Evolutionary conservation across 2,888 invertebrate genomes (phyloP), one percentile per base, ranked within the genome.

Genomic region (Plusia festucae): DNA sequence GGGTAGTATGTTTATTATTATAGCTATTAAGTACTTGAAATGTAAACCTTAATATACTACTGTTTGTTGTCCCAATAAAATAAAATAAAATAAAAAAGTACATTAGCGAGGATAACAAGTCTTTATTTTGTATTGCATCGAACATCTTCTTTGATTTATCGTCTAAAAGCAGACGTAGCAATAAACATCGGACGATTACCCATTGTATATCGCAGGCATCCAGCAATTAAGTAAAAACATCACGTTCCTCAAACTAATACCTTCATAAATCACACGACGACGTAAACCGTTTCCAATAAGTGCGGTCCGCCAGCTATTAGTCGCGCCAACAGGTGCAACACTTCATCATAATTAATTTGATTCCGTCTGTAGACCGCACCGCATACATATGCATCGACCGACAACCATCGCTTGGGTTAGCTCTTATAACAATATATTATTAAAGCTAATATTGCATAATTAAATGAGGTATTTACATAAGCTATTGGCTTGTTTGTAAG

Each of bases 301-400:
- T 75, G 80, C 64, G 82, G 83, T 77, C 76, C 65, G 58, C 68
- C 67, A 40, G 69, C 76, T 76, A 85, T 83, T 86, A 85, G 74
- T 79, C 77, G 73, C n/a, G 65, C 77, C 78, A 81, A 79, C 86
- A 84, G 86, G 82, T 85, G 83, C 77, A 65, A 70, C 68, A 70
- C 82, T 79, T 78, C 69, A 79, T 82, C 83, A 82, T 83, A 80
- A 87, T 86, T 85, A 85, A 87, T 87, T 83, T 84, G 78, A 82
- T 83, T 85, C 83, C 68, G 73, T 70, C 59, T 68, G 72, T 68
- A 54, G 67, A 79, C 78, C 78, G 34, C 65, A 63, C 61, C 66
- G 65, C 68, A 79, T 82, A 70, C 77, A 80, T 84, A 83, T 84
- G 79, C 75, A 82, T 71, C 57, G 64, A 2, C 8, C 30, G 30